Conservation (phyloP, 2,888 invertebrate genomes). For the Troglohyphantes excavatus region DNA sequence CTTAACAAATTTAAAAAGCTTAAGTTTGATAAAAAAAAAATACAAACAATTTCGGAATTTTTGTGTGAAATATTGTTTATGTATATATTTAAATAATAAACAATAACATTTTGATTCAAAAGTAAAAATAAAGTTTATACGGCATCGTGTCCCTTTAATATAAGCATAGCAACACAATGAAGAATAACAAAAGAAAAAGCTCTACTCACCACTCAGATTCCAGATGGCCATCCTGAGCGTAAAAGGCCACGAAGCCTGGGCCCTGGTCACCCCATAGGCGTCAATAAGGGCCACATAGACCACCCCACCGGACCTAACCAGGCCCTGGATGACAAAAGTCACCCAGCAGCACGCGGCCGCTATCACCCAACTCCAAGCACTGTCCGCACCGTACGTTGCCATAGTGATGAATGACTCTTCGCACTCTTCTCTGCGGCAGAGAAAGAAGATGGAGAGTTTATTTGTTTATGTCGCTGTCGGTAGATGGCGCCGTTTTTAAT, state of each 20-base stretch:
- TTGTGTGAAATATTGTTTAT: no score
- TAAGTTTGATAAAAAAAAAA: no score
- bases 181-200: no score
- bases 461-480: background rate
- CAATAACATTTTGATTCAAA: no score
- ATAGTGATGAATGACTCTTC: slow-evolving; percentile 41
- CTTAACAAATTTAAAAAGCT: no score
- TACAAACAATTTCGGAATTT: no score
- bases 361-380: slow-evolving; percentile 79
- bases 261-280: slow-evolving; percentile 68
- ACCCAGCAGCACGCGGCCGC: slow-evolving; percentile 78
- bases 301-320: slow-evolving; percentile 78
- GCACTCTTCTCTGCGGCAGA: no score
- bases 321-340: slow-evolving; percentile 79
- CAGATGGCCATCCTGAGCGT: slow-evolving; percentile 76
- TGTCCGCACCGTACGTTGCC: slow-evolving; percentile 67
- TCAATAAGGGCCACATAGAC: slow-evolving; percentile 78
- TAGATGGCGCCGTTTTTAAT: slow-evolving; percentile 4
- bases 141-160: no score
- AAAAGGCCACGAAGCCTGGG: slow-evolving; percentile 79
- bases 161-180: no score
- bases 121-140: no score
- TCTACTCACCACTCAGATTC: slow-evolving; percentile 69
- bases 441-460: slow-evolving; percentile 2
- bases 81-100: no score